Evolutionary conservation across 2,113 vertebrate genomes (phyloP), one percentile per base, ranked within the genome.

Genomic region (Gallinago jamesoni): DNA sequence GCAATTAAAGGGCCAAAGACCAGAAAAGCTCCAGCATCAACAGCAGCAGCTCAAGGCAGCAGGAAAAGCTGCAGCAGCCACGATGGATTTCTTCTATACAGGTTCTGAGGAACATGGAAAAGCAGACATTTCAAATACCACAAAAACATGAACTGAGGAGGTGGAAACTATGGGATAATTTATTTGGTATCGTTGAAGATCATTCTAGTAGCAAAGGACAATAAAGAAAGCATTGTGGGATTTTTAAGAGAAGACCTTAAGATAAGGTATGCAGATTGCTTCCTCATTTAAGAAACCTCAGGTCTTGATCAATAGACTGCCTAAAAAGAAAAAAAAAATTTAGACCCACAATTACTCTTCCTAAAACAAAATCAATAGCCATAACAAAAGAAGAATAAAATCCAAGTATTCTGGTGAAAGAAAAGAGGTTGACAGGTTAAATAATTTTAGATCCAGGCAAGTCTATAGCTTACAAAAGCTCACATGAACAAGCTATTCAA

Each of bases 341-440:
- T 56, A 62, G 89, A 87, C 84, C 79, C 48, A 87, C 91, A 91
- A 94, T 95, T 93, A 88, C 84, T 87, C 94, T 88, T 95, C 47
- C 76, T 84, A 91, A 95, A 94, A 64, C 66, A 93, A 95, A 96
- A 96, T 95, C 87, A 52, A 96, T 87, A 94, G 66, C 69, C 30
- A 5, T 69, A 91, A 95, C 89, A 97, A 95, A 94, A 89, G 94
- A 84, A 87, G 73, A 93, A 35, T 57, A 91, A 95, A 69, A 96
- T 89, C 69, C 0, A 0, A 93, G 66, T 53, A 55, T 68, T 72
- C 62, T 89, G 81, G 84, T 72, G 77, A 82, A 96, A 96, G 95
- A 92, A 94, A 90, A 73, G 91, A 91, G 53, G 62, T 87, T 95
- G 94, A 94, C 94, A 96, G 69, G 77, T 89, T 82, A 97, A 97